These are phyloP conservation scores for Montipora foliosa DNA, from an alignment of 64 coral and sea anemone species.

Conservation along the genomic window DNA sequence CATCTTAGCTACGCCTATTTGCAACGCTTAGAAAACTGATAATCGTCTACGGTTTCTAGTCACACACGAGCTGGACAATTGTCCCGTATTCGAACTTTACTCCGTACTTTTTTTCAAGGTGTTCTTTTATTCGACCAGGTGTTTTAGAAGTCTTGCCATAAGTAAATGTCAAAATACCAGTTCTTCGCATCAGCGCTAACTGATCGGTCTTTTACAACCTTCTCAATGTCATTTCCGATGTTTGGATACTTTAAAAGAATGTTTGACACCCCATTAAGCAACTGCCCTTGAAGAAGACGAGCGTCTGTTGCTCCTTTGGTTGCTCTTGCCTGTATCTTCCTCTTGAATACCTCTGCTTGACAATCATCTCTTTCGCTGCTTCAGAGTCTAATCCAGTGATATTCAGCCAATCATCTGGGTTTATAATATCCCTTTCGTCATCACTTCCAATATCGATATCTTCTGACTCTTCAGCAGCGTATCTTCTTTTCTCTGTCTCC, in stretches of 20 bases:
- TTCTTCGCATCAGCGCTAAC: constrained; percentile 52
- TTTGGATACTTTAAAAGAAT: constrained; percentile 59
- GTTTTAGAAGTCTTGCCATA: constrained; percentile 9
- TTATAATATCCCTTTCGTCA: constrained; percentile 51
- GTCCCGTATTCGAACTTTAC: constrained; percentile 45
- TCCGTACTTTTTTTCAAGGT: constrained; percentile 40
- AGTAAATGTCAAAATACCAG: constrained; percentile 54
- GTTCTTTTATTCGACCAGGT: constrained; percentile 27
- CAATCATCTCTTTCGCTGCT: constrained; percentile 61
- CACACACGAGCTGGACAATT: constrained; percentile 46
- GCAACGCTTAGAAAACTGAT: constrained; percentile 32
- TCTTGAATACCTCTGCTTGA: constrained; percentile 55
- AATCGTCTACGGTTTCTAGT: constrained; percentile 33
- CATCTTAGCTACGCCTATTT: not conserved
- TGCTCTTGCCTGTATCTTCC: constrained; percentile 11
- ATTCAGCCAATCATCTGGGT: constrained; percentile 61
- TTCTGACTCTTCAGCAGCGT: constrained; percentile 9
- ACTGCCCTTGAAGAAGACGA: no score
- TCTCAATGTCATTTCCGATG: constrained; percentile 51
- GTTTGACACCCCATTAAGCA: constrained; percentile 21
- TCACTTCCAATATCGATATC: constrained; percentile 32
- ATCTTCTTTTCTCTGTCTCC: constrained; percentile 22
- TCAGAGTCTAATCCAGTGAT: constrained; percentile 48
- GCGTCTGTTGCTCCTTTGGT: constrained; percentile 20
- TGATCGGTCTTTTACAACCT: constrained; percentile 29